Evolutionary conservation across 1,140 invertebrate species (phyloP), one percentile per base, ranked within the genome.

Genomic region (Drosophila orena): DNA sequence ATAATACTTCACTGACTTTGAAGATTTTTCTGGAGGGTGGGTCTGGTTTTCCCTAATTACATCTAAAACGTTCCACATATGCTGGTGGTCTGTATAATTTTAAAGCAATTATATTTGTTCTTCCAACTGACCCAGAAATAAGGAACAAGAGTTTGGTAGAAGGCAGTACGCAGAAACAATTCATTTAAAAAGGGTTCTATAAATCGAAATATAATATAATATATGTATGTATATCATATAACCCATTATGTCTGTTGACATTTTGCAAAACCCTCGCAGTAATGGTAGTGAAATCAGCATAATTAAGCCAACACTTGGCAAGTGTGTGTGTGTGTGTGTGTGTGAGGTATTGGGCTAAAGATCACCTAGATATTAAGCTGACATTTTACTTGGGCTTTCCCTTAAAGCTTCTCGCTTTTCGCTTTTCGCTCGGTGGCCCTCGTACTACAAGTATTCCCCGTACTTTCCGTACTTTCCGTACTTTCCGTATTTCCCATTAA

Each of bases 401-500:
- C 64, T 53, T 52, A 27, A 27, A 17, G 44, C 34, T 64, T 50
- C 43, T 43, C 11, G 22, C 15, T 44, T 44, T 44, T 43, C 11
- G 22, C 15, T 44, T 44, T 44, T 44, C 20, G 11, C 37, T 38
- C 37, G 37, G 14, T 38, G 12, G 11, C 30, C 30, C 8, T 30
- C 30, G 7, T 38, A 10, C 11, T 35, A 8, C 34, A 35, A 3
- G 2, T 38, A 14, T 4, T 38, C 2, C 17, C 17, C 12, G 2
- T 15, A 22, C 22, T 20, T 12, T 14, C 8, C 38, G 20, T 54
- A 54, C 35, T 58, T 17, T 17, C 17, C 12, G 2, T 15, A 22
- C 22, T 24, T 5, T 14, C n/a, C 38, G 20, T 54, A 54, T 35
- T 58, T 40, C 72, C 66, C 68, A 70, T 70, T 57, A 56, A 57